phyloP scores from a whole-genome alignment of 2,797 vertebrate genomes.

The Hyperoplus lanceolatus region DNA sequence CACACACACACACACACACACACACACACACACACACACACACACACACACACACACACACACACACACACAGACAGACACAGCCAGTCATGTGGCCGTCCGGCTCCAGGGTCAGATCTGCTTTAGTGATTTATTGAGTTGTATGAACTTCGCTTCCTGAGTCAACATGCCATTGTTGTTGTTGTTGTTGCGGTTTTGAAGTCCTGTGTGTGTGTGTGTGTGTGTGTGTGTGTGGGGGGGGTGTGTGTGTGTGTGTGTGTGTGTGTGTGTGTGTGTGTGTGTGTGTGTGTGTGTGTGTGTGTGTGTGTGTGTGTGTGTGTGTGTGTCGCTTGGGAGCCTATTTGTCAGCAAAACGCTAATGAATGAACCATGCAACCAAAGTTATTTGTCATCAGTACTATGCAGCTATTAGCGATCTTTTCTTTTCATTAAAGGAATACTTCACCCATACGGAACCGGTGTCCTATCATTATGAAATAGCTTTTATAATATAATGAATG shows the following conservation, averaged over 20 bases:
- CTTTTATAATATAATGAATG: too few relatives aligned
- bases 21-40: not conserved
- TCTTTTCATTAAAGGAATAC: not conserved
- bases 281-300: too few relatives aligned
- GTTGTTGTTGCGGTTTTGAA: slow-evolving; percentile 23
- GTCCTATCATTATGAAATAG: too few relatives aligned
- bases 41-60: slow-evolving; percentile 40
- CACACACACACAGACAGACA: not conserved
- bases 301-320: too few relatives aligned
- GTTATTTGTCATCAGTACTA: slow-evolving; percentile 4
- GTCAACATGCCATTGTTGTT: slow-evolving; percentile 41
- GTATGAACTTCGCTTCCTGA: slow-evolving; percentile 25
- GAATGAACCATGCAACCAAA: not conserved
- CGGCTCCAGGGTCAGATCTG: slow-evolving; percentile 41
- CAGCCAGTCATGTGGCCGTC: slow-evolving; percentile 49
- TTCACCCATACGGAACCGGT: too few relatives aligned
- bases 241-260: too few relatives aligned
- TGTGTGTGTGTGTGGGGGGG: too few relatives aligned
- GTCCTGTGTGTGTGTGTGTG: slow-evolving; percentile 8
- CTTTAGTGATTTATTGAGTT: slow-evolving; percentile 35
- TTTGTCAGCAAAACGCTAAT: not conserved
- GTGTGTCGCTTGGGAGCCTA: too few relatives aligned
- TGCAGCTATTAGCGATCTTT: not conserved
- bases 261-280: too few relatives aligned
- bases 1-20: slow-evolving; percentile 23